Evolutionary conservation across 64 coral and sea anemone genomes (phyloP).

Genomic region (Montipora efflorescens): DNA sequence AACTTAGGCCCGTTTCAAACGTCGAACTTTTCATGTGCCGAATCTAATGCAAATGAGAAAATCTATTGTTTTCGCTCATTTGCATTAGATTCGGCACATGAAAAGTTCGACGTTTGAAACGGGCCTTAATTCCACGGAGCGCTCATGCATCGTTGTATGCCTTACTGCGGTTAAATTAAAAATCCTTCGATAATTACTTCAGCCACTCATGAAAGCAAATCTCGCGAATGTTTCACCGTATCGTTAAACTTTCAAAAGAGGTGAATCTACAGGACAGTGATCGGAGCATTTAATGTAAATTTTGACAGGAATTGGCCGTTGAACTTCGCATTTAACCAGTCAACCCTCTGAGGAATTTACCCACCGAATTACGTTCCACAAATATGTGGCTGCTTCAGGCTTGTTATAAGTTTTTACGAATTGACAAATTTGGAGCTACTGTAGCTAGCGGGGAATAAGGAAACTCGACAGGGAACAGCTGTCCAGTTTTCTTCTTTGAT

Average conservation of each 20-base stretch:
- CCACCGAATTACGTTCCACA: slow-evolving; percentile 43
- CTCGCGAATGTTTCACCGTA: neutral
- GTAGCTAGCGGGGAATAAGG: neutral
- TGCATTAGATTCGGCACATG: too few relatives aligned
- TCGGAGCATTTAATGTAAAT: neutral
- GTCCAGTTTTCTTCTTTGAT: slow-evolving; percentile 40
- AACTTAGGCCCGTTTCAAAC: too few relatives aligned
- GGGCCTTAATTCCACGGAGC: slow-evolving; percentile 9
- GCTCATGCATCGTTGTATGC: neutral
- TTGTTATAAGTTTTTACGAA: neutral
- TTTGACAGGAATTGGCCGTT: slow-evolving; percentile 30
- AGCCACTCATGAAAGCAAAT: neutral
- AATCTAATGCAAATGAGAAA: too few relatives aligned
- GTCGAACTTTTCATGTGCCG: too few relatives aligned
- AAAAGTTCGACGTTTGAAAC: too few relatives aligned
- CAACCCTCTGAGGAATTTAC: slow-evolving; percentile 35
- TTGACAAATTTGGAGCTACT: neutral
- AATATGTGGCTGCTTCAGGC: slow-evolving; percentile 7
- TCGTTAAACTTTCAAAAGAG: neutral
- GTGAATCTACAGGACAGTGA: neutral
- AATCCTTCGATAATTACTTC: slow-evolving; percentile 21
- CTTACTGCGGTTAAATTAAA: slow-evolving; percentile 51
- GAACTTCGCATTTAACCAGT: neutral
- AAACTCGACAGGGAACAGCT: slow-evolving; percentile 29
- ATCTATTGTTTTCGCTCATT: too few relatives aligned